Base-by-base conservation (phyloP, 53 echinoderm and acorn worm genomes). In the Paracentrotus lividus region DNA sequence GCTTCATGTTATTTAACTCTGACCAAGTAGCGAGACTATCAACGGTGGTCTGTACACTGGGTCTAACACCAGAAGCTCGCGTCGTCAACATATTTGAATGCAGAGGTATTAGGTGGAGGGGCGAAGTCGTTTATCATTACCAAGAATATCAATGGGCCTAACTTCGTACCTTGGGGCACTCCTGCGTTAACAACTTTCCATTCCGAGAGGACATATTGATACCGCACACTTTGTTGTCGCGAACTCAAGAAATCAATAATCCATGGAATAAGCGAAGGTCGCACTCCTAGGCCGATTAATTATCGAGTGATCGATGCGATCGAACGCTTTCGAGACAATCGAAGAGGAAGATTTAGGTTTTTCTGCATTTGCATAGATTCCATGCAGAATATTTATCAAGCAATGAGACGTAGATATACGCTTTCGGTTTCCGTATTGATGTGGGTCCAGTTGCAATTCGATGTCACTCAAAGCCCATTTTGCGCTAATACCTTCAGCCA, bases 311-410 rank as follows among this genome's bases (percentile, higher is more conserved):
- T 89, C 89, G 1, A 94, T 76, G 42, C 77, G 88, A 90, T 89
- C 94, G 59, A 94, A 94, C 1, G 94, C 94, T 33, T 94, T 94
- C 24, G 76, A 43, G 29, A 75, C 94, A n/a, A 94, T 8, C 27
- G 90, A 77, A n/a, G 94, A 94, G n/a, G 60, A 49, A 29, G 94
- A 88, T 52, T 88, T 56, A 27, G 75, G 58, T 7, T 8, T 77
- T 13, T 88, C 88, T 32, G 88, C 88, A 44, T 88, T 75, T 1
- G 54, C 20, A 42, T 59, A 92, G 31, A 92, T 54, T 32, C 54
- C 33, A 16, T 85, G 54, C 86, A 85, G 31, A 23, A 85, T 8
- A 52, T 21, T 85, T 24, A 85, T 85, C 53, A 85, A 2, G 18
- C 86, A 85, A 51, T 85, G 86, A 24, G 86, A 85, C 2, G 86